Conservation (phyloP, 2,113 vertebrate genomes). For the Lamprotornis superbus region DNA sequence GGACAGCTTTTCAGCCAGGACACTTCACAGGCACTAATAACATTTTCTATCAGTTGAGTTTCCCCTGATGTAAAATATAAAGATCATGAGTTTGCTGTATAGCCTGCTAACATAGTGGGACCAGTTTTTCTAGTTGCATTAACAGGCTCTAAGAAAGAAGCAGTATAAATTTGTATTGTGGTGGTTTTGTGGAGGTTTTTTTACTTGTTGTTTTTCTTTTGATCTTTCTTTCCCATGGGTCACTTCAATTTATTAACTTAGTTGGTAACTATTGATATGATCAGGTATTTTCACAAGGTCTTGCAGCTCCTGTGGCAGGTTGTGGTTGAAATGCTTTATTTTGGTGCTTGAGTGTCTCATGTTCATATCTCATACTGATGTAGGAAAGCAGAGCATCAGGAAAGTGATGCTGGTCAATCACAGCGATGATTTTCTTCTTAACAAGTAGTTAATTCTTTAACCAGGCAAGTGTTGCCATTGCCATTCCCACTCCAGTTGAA, state of each 20-base stretch:
- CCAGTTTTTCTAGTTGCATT: neutral
- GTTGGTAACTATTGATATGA: neutral
- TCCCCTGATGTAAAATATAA: neutral
- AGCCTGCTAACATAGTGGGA: neutral
- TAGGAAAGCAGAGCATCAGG: neutral
- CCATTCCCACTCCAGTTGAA: neutral
- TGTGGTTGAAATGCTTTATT: neutral
- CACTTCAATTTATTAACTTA: neutral
- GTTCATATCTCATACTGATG: neutral
- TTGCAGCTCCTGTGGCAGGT: neutral
- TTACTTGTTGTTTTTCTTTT: neutral
- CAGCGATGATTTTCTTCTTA: neutral
- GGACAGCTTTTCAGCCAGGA: neutral
- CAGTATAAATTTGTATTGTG: neutral
- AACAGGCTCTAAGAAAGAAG: neutral
- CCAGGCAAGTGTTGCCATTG: neutral
- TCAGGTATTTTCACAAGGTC: neutral
- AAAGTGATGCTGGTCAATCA: neutral
- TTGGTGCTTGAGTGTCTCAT: neutral
- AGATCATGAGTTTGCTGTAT: neutral
- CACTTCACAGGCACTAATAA: neutral
- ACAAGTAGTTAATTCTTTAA: neutral
- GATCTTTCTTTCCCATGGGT: neutral
- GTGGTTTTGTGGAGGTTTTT: neutral
- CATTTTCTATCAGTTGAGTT: neutral